A percentile compares a stretch with the other conserved stretches of the same genome.
Evolutionary conservation across 2,113 vertebrate genomes (phyloP).

Genomic region (Hippotragus niger): DNA sequence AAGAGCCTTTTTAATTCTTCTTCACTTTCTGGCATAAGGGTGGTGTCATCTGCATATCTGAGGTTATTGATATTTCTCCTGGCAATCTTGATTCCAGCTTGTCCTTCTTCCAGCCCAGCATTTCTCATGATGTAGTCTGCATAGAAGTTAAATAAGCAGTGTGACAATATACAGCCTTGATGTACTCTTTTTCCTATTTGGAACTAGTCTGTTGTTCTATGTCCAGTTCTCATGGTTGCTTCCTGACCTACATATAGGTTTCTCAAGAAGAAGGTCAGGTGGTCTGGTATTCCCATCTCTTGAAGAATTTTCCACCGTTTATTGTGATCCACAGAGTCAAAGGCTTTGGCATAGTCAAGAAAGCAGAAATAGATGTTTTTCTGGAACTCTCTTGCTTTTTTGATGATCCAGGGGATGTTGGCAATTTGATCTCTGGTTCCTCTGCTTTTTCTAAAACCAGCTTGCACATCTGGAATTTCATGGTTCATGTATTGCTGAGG

Average conservation of each 20-base stretch:
- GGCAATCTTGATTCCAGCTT: not conserved
- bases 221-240: not conserved
- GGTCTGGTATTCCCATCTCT: not conserved
- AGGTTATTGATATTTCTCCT: not conserved
- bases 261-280: not conserved
- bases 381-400: too few relatives aligned
- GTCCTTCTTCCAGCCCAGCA: not conserved
- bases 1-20: not conserved
- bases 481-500: too few relatives aligned
- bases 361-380: not conserved
- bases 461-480: too few relatives aligned
- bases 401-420: too few relatives aligned
- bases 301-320: not conserved
- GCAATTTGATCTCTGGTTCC: too few relatives aligned
- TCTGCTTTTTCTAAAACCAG: too few relatives aligned
- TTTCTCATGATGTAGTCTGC: not conserved
- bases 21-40: not conserved
- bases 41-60: not conserved
- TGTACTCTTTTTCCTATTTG: too few relatives aligned
- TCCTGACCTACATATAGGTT: not conserved
- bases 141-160: not conserved
- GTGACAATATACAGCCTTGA: too few relatives aligned
- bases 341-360: not conserved
- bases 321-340: not conserved
- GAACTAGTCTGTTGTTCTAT: not conserved